A percentile compares a stretch with the other conserved stretches of the same genome.
phyloP scores from a whole-genome alignment of 2,888 invertebrate genomes.

The Enchytraeus crypticus region DNA sequence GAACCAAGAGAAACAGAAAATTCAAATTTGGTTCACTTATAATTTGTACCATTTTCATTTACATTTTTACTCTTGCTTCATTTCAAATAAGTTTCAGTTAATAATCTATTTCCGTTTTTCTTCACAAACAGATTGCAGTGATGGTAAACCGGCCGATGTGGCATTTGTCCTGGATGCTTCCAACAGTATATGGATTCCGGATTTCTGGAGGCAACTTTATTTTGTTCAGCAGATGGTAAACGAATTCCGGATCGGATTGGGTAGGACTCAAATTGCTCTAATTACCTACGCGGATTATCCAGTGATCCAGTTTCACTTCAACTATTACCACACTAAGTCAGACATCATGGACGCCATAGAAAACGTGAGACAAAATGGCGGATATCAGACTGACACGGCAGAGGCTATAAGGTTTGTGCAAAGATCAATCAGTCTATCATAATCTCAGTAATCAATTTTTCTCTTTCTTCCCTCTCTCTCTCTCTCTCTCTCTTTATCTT shows the following conservation, averaged over 20 bases:
- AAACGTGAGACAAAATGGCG: slow-evolving; percentile 4
- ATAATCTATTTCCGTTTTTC: no score
- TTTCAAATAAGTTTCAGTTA: no score
- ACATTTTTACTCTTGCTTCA: no score
- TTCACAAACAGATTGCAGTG: slow-evolving; percentile 6
- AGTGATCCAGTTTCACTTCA: slow-evolving; percentile 2
- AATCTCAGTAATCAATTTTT: no score
- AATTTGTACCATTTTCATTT: no score
- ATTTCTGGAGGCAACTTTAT: slow-evolving; percentile 33
- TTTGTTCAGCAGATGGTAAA: slow-evolving; percentile 28
- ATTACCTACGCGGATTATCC: slow-evolving; percentile 11
- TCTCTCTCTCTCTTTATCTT: no score
- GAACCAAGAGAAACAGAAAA: no score
- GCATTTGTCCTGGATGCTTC: slow-evolving; percentile 32
- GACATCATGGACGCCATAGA: slow-evolving; percentile 9
- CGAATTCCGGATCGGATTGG: slow-evolving; percentile 6
- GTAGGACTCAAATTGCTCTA: slow-evolving; percentile 2
- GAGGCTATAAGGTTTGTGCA: slow-evolving; percentile 24
- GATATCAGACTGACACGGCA: slow-evolving; percentile 19
- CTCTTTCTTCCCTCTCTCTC: no score
- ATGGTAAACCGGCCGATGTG: slow-evolving; percentile 31
- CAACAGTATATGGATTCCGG: slow-evolving; percentile 35
- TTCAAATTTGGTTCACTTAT: no score
- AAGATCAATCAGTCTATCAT: no score
- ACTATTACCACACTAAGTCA: slow-evolving; percentile 5